These are phyloP conservation scores for Phymanthus crucifer DNA, from an alignment of 92 coral and sea anemone genomes.

Conservation along the genomic window DNA sequence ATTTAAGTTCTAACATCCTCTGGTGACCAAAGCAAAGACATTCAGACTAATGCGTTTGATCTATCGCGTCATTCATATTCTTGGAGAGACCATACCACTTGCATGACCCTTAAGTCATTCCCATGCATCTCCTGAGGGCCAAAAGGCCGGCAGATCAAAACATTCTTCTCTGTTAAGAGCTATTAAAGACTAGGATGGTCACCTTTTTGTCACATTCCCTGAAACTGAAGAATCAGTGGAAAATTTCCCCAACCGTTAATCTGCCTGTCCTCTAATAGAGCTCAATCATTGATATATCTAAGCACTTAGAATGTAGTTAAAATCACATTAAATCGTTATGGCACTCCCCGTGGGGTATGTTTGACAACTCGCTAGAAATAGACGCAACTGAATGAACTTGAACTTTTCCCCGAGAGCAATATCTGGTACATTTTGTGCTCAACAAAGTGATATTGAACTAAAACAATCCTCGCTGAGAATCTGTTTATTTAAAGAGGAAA, in stretches of 20 bases:
- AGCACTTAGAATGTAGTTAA: background rate
- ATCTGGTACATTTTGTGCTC: background rate
- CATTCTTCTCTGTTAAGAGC: too few relatives aligned
- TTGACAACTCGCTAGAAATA: background rate
- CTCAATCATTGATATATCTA: background rate
- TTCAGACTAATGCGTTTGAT: too few relatives aligned
- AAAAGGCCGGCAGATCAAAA: too few relatives aligned
- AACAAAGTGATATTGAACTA: constrained; percentile 1
- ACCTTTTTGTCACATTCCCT: background rate
- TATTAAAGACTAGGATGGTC: background rate
- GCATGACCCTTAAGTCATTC: too few relatives aligned
- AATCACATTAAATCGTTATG: background rate
- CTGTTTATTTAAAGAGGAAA: background rate
- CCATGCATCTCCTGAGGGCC: too few relatives aligned
- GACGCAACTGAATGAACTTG: background rate
- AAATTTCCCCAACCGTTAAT: background rate
- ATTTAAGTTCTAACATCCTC: too few relatives aligned
- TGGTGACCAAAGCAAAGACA: too few relatives aligned
- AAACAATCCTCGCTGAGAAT: background rate
- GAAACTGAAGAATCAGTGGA: background rate
- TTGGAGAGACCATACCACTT: too few relatives aligned
- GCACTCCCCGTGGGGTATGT: background rate
- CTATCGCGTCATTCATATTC: too few relatives aligned
- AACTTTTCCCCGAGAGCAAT: background rate
- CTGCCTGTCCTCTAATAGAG: background rate